A percentile compares a stretch with the other conserved stretches of the same genome.
phyloP scores from a whole-genome alignment of 1,140 invertebrate genomes.

The Hycleus phaleratus region DNA sequence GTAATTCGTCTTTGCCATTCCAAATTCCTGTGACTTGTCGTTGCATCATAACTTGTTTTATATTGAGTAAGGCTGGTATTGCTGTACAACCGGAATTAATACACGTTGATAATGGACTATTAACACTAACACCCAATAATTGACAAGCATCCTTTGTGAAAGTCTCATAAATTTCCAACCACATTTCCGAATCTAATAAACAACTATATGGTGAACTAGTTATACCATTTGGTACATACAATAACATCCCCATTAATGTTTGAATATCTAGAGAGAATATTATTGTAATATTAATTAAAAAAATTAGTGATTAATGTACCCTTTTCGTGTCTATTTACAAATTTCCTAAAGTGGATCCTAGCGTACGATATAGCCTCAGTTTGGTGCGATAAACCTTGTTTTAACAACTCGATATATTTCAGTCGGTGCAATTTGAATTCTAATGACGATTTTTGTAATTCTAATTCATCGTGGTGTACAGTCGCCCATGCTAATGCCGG shows the following conservation, averaged over 20 bases:
- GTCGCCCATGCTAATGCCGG: conserved; percentile 76
- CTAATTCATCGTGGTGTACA: conserved; percentile 54
- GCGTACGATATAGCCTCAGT: conserved; percentile 81
- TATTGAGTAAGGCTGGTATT: conserved; percentile 86
- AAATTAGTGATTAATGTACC: conserved; percentile 43
- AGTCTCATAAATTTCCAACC: conserved; percentile 71
- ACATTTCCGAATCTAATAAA: conserved; percentile 69
- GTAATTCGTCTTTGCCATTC: conserved; percentile 92
- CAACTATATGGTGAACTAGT: conserved; percentile 73
- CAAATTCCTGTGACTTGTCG: conserved; percentile 90
- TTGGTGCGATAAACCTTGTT: conserved; percentile 58
- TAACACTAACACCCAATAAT: conserved; percentile 81
- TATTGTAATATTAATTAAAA: not conserved
- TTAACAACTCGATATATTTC: conserved; percentile 48
- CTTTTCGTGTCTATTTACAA: conserved; percentile 74
- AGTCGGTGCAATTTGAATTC: conserved; percentile 79
- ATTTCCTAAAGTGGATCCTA: conserved; percentile 73
- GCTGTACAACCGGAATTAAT: conserved; percentile 90
- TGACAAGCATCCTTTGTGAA: conserved; percentile 91
- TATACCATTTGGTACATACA: conserved; percentile 74
- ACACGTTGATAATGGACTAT: conserved; percentile 55
- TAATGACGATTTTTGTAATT: conserved; percentile 63
- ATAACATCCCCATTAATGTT: conserved; percentile 78
- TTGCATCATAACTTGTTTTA: conserved; percentile 93
- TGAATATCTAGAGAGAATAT: conserved; percentile 59